Base-by-base conservation (phyloP, 2,797 vertebrate genomes). In the Mus caroli region DNA sequence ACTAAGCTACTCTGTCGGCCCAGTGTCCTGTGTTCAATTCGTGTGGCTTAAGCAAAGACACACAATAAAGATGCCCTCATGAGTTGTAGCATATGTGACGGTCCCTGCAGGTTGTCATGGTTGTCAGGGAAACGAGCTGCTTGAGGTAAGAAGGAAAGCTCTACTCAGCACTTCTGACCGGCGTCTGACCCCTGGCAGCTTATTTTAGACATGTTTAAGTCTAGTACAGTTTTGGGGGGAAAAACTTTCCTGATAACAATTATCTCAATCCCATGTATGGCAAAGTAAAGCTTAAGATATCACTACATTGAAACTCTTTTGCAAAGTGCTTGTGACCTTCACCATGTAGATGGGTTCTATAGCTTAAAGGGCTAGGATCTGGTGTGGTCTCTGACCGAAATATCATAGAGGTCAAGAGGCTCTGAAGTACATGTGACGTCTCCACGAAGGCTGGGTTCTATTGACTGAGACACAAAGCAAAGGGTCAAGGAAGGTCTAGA, bases 61-160 rank as follows among this genome's bases (percentile, higher is more conserved):
- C 1, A 15, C 28, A 77, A 12, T 14, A 26, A 56, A 50, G 58
- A 71, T n/a, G 31, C 22, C 6, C 69, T 20, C 26, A 0, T 17
- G 37, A 24, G 37, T 80, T 50, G 79, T 58, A 80, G 22, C 56
- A 46, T 46, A 1, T 34, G 19, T 64, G 26, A 6, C 11, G 43
- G 12, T 37, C 46, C 46, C 84, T 52, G 83, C 20, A 69, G 13
- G 60, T 22, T 22, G 11, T 22, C 60, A 24, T 14, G 40, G 26
- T 84, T 5, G 0, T 9, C 56, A 64, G 10, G 28, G 28, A 50
- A 43, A 22, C 1, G 11, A 64, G 31, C 28, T 8, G 1, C 10
- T 13, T 20, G 40, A 14, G 11, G 82, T 50, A 43, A 64, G 60
- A 64, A 64, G 58, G 58, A 46, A 34, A 34, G 64, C 40, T 37